Base-by-base conservation (phyloP, 2,888 invertebrate genomes). In the Baccha elongata region DNA sequence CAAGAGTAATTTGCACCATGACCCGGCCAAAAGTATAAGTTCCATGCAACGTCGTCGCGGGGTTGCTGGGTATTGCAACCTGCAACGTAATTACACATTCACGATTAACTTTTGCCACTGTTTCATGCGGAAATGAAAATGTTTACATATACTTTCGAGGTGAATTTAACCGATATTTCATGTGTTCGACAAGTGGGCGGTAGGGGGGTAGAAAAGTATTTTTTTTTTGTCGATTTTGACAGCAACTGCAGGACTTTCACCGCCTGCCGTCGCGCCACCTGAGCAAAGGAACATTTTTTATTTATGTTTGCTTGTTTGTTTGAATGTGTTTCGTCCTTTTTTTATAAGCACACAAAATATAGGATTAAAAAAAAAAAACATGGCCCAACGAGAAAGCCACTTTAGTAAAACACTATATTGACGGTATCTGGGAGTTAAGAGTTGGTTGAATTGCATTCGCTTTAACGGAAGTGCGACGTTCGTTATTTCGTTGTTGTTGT, bases 41-140 rank as follows among this genome's bases (percentile, higher is more conserved):
- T 76, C 52, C 67, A 76, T 76, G 81, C 76, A 48, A 26, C 11
- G 2, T 26, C n/a, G 42, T 42, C 50, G 21, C 32, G 26, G n/a
- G n/a, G 10, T 37, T 13, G 42, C 32, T 53, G 72, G 35, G 23
- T 55, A 23, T 23, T 58, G 55, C 37, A 58, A 58, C 37, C 76
- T 67, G 83, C 83, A 83, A 58, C 68, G 83, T 83, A 83, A 83
- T 83, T 83, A 78, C 67, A 83, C 62, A 55, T 83, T 64, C 62
- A 19, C 83, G 83, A 83, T 78, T 83, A 76, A 83, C 83, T 83
- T 83, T 83, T 78, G 83, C 83, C 83, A 83, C 83, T 68, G 83
- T 83, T 83, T 78, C 83, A 83, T 83, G 83, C 83, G 83, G 83
- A 83, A 83, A 83, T 83, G 83, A 83, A 83, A 83, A 83, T 83